Evolutionary conservation across 2,797 vertebrate species (phyloP), one percentile per base, ranked within the genome.

Genomic region (Thamnophis elegans): DNA sequence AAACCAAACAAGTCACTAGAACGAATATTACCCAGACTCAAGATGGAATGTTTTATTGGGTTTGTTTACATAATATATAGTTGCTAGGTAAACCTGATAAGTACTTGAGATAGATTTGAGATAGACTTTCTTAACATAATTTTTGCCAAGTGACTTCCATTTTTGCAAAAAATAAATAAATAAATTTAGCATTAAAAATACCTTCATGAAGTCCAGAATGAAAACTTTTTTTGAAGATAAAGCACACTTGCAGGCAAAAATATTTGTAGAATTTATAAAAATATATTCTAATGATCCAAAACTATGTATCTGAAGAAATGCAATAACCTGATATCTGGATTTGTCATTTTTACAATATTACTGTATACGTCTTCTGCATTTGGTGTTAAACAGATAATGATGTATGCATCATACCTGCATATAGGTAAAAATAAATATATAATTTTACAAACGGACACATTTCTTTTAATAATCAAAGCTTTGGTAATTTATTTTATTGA

Each of bases 1-100:
- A 91, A 94, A 95, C 92, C 93, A 95, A 96, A 95, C 93, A 94
- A 94, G 89, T 94, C 90, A 87, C 92, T 92, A 92, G 93, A 90
- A 96, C 93, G 92, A 92, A 42, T 91, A 62, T 90, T 68, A 78
- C 51, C 47, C 92, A 93, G 95, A 95, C 42, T 62, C 32, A 8
- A 47, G 92, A 12, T 91, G 0, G 36, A 82, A 28, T 93, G 65
- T n/a, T 93, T 91, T 92, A 73, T 89, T 93, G 95, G 25, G 87
- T 93, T 95, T 92, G 6, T 53, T 85, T 91, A 36, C 73, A 42
- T 53, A 90, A 53, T 93, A 93, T 88, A 55, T 25, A 85, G 89
- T 88, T 94, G 73, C 60, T 93, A 62, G 16, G 82, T 0, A 7
- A 90, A 93, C 93, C 91, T 94, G 62, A 93, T 65, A 88, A 93